Percentiles rank a stretch among this genome's conserved stretches.
Evolutionary conservation across 2,113 vertebrate species (phyloP).

Genomic region (Stigmatopora nigra): DNA sequence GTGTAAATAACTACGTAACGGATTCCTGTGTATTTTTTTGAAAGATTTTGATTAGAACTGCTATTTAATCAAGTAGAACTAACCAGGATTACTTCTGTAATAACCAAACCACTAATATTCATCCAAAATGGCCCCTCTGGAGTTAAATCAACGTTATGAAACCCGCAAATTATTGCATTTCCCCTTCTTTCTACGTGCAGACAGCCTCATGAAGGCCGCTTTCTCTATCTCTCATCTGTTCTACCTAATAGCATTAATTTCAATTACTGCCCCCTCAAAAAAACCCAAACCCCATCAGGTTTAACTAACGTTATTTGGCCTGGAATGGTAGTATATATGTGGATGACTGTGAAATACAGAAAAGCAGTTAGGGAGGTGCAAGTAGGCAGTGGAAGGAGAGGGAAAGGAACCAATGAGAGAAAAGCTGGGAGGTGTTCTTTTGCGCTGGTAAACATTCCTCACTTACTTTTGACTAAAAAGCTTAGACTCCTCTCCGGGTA

Average conservation of each 20-base stretch:
- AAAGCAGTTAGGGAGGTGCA: not conserved
- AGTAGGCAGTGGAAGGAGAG: constrained; percentile 5
- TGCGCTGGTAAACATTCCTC: constrained; percentile 2
- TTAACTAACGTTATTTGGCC: constrained; percentile 50
- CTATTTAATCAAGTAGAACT: too few species aligned
- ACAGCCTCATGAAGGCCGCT: constrained; percentile 32
- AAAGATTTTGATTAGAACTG: too few species aligned
- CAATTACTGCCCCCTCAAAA: not conserved
- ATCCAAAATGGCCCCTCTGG: too few species aligned
- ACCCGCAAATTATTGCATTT: not conserved
- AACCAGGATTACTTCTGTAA: too few species aligned
- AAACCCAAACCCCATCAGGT: constrained; percentile 15
- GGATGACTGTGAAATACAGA: not conserved
- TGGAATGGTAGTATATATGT: constrained; percentile 7
- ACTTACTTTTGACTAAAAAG: constrained; percentile 14
- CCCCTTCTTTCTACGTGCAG: constrained; percentile 37
- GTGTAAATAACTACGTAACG: too few species aligned
- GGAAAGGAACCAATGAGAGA: constrained; percentile 14
- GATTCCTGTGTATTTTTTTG: too few species aligned
- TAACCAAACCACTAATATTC: too few species aligned
- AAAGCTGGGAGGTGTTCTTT: constrained; percentile 20
- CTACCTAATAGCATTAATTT: constrained; percentile 48
- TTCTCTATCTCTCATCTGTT: constrained; percentile 21
- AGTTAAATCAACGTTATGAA: not conserved
- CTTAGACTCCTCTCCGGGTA: not conserved